Conservation (phyloP, 2,113 vertebrate species). For the Elgaria multicarinata region DNA sequence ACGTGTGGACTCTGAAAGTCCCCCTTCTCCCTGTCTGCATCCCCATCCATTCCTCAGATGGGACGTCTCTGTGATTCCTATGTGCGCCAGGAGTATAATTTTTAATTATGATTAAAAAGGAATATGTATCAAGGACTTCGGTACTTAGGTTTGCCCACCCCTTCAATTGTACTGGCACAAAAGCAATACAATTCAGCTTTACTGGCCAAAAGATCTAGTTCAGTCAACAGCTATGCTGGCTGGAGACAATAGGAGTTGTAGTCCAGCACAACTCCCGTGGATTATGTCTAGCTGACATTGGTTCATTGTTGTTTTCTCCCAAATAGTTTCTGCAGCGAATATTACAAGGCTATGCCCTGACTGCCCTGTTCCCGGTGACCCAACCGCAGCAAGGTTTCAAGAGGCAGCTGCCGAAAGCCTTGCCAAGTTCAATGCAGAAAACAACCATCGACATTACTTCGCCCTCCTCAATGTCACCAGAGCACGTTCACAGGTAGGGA, state of each 20-base stretch:
- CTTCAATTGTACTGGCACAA: no score
- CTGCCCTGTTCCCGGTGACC: slow-evolving; percentile 44
- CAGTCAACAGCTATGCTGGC: no score
- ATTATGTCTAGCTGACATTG: neutral
- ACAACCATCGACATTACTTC: slow-evolving; percentile 59
- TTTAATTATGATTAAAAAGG: neutral
- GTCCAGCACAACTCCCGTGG: no score
- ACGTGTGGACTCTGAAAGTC: no score
- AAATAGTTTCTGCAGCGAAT: slow-evolving; percentile 47
- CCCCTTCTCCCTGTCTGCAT: no score
- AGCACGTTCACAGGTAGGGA: slow-evolving; percentile 66
- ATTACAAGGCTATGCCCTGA: slow-evolving; percentile 39
- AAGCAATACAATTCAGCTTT: neutral
- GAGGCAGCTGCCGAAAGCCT: slow-evolving; percentile 57
- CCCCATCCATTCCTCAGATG: neutral
- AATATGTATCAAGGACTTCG: neutral
- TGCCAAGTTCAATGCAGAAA: slow-evolving; percentile 65
- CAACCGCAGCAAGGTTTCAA: neutral
- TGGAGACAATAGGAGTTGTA: no score
- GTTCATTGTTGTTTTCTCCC: neutral
- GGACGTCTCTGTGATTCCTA: neutral
- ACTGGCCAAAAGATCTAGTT: no score
- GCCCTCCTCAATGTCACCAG: slow-evolving; percentile 64
- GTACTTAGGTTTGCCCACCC: neutral
- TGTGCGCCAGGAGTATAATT: neutral